phyloP scores from a whole-genome alignment of 2,888 invertebrate genomes.

The Thysanoteuthis rhombus region DNA sequence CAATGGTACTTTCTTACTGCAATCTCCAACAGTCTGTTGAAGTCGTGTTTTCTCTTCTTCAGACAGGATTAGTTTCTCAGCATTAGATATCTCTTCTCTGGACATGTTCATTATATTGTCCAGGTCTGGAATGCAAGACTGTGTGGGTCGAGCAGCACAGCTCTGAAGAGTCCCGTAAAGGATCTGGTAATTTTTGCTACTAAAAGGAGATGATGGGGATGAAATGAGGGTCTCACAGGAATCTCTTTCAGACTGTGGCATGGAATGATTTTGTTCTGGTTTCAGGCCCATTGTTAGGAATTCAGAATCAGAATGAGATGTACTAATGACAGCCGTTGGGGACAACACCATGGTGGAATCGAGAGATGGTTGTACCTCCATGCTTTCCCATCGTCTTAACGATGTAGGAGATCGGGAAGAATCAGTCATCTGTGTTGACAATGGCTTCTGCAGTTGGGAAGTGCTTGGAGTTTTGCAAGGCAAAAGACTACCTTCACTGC shows the following conservation, averaged over 20 bases:
- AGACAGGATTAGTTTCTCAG: constrained; percentile 20
- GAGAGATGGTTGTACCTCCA: neutral
- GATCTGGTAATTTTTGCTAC: constrained; percentile 15
- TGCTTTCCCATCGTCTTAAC: constrained; percentile 23
- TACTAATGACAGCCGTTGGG: constrained; percentile 1
- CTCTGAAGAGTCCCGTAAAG: neutral
- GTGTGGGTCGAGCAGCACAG: constrained; percentile 17
- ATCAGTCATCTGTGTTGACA: neutral
- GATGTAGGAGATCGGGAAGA: neutral
- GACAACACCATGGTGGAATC: constrained; percentile 15
- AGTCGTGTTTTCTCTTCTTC: neutral
- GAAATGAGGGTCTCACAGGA: constrained; percentile 25
- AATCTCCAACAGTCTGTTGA: neutral
- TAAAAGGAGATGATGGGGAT: constrained; percentile 19
- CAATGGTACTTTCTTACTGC: neutral
- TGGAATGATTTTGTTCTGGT: neutral
- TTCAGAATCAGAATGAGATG: constrained; percentile 16
- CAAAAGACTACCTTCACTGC: neutral
- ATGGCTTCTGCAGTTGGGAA: neutral
- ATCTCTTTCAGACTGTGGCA: neutral
- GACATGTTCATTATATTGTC: constrained; percentile 23
- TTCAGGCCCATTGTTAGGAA: neutral
- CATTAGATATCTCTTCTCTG: constrained; percentile 15
- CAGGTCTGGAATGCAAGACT: constrained; percentile 20
- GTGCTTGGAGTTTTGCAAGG: neutral